Percentiles rank a stretch among this genome's conserved stretches.
These are phyloP conservation scores for Chironomus tentans DNA, from an alignment of 2,888 invertebrate species.

Conservation along the genomic window DNA sequence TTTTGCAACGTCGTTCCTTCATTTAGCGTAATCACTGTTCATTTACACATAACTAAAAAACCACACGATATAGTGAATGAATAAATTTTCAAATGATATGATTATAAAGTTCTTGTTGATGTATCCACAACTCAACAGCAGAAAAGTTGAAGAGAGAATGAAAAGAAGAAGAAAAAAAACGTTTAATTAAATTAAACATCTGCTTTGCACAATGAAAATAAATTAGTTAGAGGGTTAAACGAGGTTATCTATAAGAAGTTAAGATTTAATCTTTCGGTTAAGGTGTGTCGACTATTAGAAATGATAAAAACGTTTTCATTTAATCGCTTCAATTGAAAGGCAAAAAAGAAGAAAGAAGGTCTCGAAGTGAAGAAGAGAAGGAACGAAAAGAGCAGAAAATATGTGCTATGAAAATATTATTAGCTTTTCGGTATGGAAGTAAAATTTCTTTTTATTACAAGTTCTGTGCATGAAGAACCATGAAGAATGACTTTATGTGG, in stretches of 20 bases:
- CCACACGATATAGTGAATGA: no score
- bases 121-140: neutral
- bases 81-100: no score
- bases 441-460: no score
- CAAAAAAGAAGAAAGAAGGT: no score
- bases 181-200: conserved; percentile 10
- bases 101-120: no score
- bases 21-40: neutral
- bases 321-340: neutral
- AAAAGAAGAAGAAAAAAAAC: neutral
- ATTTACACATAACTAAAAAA: neutral
- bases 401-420: no score
- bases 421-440: no score
- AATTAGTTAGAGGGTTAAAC: neutral
- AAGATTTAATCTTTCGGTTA: neutral
- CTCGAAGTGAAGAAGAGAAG: no score
- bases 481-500: no score
- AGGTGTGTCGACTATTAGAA: neutral
- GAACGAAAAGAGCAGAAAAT: no score
- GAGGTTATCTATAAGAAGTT: neutral
- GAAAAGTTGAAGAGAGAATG: neutral
- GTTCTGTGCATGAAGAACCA: no score
- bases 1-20: neutral
- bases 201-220: neutral
- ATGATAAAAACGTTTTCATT: neutral